These are phyloP conservation scores for Cherax quadricarinatus DNA, from an alignment of 1,140 invertebrate species.

Conservation along the genomic window DNA sequence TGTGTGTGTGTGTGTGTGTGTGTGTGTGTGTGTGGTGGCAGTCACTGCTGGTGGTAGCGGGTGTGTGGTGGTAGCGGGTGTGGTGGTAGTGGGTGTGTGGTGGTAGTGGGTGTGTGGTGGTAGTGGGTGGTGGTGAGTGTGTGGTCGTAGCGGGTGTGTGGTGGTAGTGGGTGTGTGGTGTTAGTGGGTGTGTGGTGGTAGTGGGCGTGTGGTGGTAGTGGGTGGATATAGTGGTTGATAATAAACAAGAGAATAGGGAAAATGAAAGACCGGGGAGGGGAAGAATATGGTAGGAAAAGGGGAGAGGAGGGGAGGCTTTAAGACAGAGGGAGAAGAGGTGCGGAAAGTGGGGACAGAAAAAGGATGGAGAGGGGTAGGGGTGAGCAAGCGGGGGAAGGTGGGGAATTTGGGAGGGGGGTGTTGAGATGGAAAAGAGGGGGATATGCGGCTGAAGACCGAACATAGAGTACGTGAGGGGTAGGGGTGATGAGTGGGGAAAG, in stretches of 20 bases:
- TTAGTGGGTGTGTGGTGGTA: not conserved
- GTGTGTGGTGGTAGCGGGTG: no score
- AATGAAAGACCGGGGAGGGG: not conserved
- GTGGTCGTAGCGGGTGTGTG: no score
- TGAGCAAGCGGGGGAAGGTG: not conserved
- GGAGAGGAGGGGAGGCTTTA: not conserved
- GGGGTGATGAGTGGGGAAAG: no score
- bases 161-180: no score
- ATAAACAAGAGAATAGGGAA: not conserved
- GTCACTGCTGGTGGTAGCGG: no score
- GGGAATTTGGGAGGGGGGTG: not conserved
- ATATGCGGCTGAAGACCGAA: not conserved
- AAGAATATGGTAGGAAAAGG: not conserved
- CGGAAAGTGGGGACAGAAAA: not conserved
- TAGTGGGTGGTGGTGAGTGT: no score
- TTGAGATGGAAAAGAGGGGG: not conserved
- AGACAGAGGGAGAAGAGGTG: not conserved
- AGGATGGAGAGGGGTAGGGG: no score
- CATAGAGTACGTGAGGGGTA: not conserved
- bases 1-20: no score
- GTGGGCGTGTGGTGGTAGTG: not conserved
- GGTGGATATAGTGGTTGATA: not conserved
- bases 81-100: no score
- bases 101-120: no score
- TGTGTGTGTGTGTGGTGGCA: no score